phyloP scores from a whole-genome alignment of 1,140 invertebrate genomes.

The Cherax destructor region DNA sequence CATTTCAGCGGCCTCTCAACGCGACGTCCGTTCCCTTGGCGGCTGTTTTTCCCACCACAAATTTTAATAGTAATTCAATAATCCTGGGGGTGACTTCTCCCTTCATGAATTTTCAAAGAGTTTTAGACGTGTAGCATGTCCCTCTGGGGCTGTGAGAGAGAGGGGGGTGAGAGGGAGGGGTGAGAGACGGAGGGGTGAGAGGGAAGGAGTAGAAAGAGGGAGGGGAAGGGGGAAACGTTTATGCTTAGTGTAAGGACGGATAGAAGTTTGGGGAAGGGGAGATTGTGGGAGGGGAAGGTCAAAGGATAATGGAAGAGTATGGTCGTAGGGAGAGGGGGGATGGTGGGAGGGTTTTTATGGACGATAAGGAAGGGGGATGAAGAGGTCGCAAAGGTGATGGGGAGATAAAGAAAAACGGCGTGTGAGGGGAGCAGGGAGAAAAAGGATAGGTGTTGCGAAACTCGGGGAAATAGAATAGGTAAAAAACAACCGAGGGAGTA shows the following conservation, averaged over 20 bases:
- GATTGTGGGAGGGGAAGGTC: neutral
- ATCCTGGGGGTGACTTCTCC: slow-evolving; percentile 59
- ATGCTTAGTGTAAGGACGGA: neutral
- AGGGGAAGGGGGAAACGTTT: neutral
- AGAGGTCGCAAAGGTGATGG: too few species aligned
- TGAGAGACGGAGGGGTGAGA: neutral
- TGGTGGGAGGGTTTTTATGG: neutral
- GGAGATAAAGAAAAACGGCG: too few species aligned
- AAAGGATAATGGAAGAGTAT: too few species aligned
- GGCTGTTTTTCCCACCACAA: slow-evolving; percentile 57
- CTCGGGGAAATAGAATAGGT: too few species aligned
- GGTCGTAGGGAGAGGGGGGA: neutral
- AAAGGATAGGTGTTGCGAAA: too few species aligned
- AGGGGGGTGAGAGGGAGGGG: neutral
- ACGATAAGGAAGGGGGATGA: too few species aligned
- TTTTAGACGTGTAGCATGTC: slow-evolving; percentile 54
- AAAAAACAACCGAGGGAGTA: too few species aligned
- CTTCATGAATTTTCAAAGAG: slow-evolving; percentile 67
- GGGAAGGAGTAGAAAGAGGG: neutral
- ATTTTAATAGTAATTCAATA: slow-evolving; percentile 69
- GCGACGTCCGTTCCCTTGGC: slow-evolving; percentile 50
- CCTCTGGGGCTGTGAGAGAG: neutral
- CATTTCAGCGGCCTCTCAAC: slow-evolving; percentile 23
- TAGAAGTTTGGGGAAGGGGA: neutral
- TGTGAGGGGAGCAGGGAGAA: too few species aligned